Percentiles rank a stretch among this genome's conserved stretches.
Evolutionary conservation across 1,140 invertebrate genomes (phyloP).

Genomic region (Schlechtendalia chinensis): DNA sequence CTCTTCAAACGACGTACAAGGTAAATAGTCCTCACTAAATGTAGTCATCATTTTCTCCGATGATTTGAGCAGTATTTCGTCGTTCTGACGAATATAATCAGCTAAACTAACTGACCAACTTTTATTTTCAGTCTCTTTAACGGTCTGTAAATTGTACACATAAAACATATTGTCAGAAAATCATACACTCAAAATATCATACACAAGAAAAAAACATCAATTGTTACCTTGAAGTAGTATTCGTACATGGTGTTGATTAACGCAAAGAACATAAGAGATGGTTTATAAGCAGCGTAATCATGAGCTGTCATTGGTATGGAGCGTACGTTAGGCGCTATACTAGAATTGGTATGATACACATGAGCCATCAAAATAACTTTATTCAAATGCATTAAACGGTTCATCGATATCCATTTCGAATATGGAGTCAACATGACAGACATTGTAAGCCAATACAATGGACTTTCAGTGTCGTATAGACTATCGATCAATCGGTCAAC

Average conservation of each 20-base stretch:
- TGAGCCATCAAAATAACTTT: slow-evolving; percentile 78
- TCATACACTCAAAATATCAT: neutral
- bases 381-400: slow-evolving; percentile 71
- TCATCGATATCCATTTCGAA: slow-evolving; percentile 65
- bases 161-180: neutral
- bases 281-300: slow-evolving; percentile 82
- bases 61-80: slow-evolving; percentile 82
- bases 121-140: slow-evolving; percentile 70
- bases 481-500: slow-evolving; percentile 71
- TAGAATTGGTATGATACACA: slow-evolving; percentile 61
- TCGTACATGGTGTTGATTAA: slow-evolving; percentile 75
- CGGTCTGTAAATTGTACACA: slow-evolving; percentile 62
- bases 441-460: slow-evolving; percentile 81
- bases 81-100: slow-evolving; percentile 91
- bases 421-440: slow-evolving; percentile 75
- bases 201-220: neutral
- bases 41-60: slow-evolving; percentile 77
- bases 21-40: slow-evolving; percentile 86
- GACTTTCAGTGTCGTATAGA: slow-evolving; percentile 84
- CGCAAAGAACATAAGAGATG: slow-evolving; percentile 80
- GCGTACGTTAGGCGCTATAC: slow-evolving; percentile 56
- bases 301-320: slow-evolving; percentile 56
- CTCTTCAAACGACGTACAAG: slow-evolving; percentile 84
- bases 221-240: slow-evolving; percentile 71
- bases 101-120: slow-evolving; percentile 86